These are phyloP conservation scores for Anthopleura xanthogrammica DNA, from an alignment of 92 coral and sea anemone genomes.

Conservation along the genomic window DNA sequence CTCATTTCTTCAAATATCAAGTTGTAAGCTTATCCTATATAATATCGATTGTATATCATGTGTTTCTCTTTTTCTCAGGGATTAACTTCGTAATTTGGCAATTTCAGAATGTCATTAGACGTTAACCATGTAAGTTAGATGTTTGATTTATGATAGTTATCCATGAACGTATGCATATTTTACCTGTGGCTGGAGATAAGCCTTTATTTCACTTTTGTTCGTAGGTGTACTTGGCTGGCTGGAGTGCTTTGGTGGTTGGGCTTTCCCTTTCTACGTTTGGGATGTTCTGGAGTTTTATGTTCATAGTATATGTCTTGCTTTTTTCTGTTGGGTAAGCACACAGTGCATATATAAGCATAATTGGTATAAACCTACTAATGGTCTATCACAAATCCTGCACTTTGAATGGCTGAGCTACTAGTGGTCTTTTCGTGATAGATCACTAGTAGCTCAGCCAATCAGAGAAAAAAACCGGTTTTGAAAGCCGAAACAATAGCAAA, in stretches of 20 bases:
- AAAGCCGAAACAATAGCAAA: too few relatives aligned
- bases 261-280: conserved; percentile 86
- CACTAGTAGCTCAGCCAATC: too few relatives aligned
- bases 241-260: conserved; percentile 72
- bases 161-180: neutral
- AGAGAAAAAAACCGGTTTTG: too few relatives aligned
- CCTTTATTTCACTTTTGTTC: neutral
- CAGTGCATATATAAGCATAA: too few relatives aligned
- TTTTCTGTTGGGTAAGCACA: conserved; percentile 74
- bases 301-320: conserved; percentile 60
- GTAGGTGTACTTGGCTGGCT: conserved; percentile 57
- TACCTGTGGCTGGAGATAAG: too few relatives aligned
- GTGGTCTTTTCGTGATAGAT: too few relatives aligned
- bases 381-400: too few relatives aligned
- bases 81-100: neutral
- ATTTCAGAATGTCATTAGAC: neutral
- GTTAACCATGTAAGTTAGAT: neutral
- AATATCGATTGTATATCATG: neutral
- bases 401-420: too few relatives aligned
- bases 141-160: neutral
- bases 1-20: too few relatives aligned
- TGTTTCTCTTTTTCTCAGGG: neutral
- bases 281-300: conserved; percentile 77
- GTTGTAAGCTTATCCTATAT: too few relatives aligned
- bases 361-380: too few relatives aligned